These are phyloP conservation scores for Eupsilia transversa DNA, from an alignment of 2,888 invertebrate species.

Conservation along the genomic window DNA sequence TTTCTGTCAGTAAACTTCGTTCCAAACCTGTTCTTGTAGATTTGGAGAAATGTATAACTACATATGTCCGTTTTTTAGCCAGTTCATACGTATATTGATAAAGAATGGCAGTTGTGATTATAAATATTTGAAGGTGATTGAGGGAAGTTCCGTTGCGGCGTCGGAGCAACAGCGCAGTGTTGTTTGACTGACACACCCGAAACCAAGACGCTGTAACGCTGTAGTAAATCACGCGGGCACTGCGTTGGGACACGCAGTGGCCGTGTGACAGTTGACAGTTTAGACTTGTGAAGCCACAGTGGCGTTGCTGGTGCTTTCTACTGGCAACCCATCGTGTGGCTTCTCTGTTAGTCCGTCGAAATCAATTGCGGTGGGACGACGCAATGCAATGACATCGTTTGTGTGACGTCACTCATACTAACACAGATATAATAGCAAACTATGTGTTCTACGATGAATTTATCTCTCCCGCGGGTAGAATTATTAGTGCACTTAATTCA, in stretches of 20 bases:
- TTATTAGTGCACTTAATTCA: constrained; percentile 21
- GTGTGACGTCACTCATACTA: background rate
- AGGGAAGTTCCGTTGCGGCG: background rate
- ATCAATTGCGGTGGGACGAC: background rate
- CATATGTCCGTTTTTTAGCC: too few relatives aligned
- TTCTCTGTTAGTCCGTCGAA: background rate
- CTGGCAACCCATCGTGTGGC: too few relatives aligned
- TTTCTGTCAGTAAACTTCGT: too few relatives aligned
- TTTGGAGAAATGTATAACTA: too few relatives aligned
- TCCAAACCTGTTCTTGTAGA: too few relatives aligned
- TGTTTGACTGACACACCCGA: background rate
- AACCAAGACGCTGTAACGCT: background rate
- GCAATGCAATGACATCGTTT: background rate
- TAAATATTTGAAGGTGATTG: background rate
- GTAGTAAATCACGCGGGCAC: background rate
- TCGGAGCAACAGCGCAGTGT: background rate
- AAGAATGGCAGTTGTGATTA: background rate
- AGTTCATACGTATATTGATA: too few relatives aligned
- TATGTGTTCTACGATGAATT: background rate
- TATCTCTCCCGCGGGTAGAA: background rate
- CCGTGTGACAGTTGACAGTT: too few relatives aligned
- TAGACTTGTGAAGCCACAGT: too few relatives aligned
- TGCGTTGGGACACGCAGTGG: background rate
- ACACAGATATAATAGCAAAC: background rate
- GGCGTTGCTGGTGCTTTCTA: too few relatives aligned